Evolutionary conservation across 1,140 invertebrate genomes (phyloP).

Genomic region (Saccostrea glomerata): DNA sequence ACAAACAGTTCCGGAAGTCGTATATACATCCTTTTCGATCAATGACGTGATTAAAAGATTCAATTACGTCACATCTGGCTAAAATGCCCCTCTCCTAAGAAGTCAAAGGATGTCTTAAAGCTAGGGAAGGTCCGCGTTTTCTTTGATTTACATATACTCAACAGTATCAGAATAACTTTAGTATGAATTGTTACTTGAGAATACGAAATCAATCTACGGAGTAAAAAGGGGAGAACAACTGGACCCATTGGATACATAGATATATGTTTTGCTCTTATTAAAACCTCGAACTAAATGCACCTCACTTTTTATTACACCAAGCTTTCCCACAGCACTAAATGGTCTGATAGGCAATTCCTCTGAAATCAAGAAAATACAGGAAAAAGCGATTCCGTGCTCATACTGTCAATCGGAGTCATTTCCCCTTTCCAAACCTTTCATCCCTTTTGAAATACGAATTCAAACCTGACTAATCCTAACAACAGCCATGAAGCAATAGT

Average conservation of each 20-base stretch:
- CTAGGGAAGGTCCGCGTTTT: too few species aligned
- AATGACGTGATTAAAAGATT: not conserved
- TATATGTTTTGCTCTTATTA: not conserved
- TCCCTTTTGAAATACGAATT: slow-evolving; percentile 4
- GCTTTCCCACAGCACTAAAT: not conserved
- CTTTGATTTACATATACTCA: too few species aligned
- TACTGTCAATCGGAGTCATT: slow-evolving; percentile 17
- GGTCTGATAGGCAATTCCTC: slow-evolving; percentile 6
- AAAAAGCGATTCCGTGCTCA: slow-evolving; percentile 1
- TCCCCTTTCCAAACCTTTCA: not conserved
- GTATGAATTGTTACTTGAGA: too few species aligned
- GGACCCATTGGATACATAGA: too few species aligned
- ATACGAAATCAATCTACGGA: too few species aligned
- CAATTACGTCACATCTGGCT: too few species aligned
- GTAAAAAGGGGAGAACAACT: too few species aligned
- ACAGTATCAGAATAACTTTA: too few species aligned
- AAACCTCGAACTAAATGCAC: slow-evolving; percentile 14
- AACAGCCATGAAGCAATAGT: not conserved
- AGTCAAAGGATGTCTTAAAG: too few species aligned
- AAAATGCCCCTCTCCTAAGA: too few species aligned
- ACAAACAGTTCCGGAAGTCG: slow-evolving; percentile 14
- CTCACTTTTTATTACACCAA: not conserved
- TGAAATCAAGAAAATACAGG: not conserved
- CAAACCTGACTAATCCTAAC: slow-evolving; percentile 8
- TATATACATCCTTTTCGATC: slow-evolving; percentile 5